Conservation (phyloP, 2,888 invertebrate species). For the Cynaeus angustus region DNA sequence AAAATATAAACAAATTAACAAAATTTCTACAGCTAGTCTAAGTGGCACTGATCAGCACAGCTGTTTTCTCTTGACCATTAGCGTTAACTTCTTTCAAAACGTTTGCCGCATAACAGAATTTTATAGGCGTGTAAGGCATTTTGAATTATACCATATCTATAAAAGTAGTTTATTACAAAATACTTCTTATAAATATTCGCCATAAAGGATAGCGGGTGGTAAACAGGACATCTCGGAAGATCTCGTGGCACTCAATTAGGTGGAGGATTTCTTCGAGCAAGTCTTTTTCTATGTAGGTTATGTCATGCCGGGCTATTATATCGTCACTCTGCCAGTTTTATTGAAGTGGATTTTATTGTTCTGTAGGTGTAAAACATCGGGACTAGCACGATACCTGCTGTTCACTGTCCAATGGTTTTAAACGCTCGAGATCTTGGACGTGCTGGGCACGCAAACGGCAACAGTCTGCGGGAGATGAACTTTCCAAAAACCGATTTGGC, state of each 20-base stretch:
- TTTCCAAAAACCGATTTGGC: slow-evolving; percentile 41
- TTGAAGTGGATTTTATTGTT: slow-evolving; percentile 67
- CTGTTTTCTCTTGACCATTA: not conserved
- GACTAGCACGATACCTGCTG: slow-evolving; percentile 62
- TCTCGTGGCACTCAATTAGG: slow-evolving; percentile 37
- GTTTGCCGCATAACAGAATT: slow-evolving; percentile 18
- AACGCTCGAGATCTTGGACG: slow-evolving; percentile 44
- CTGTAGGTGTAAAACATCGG: slow-evolving; percentile 67
- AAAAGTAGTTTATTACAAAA: too few species aligned
- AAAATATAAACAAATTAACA: too few species aligned
- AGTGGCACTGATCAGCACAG: not conserved
- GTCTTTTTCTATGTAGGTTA: slow-evolving; percentile 41
- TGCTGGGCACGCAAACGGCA: slow-evolving; percentile 51
- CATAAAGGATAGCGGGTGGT: slow-evolving; percentile 46
- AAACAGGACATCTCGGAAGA: slow-evolving; percentile 29
- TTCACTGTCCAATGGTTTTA: slow-evolving; percentile 54
- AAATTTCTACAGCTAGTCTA: too few species aligned
- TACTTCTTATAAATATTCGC: slow-evolving; percentile 42
- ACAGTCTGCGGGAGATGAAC: slow-evolving; percentile 36
- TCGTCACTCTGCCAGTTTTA: slow-evolving; percentile 61
- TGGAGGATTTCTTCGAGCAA: slow-evolving; percentile 10
- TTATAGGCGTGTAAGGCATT: slow-evolving; percentile 43
- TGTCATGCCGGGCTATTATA: slow-evolving; percentile 49
- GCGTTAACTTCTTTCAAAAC: not conserved
- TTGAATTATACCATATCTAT: slow-evolving; percentile 50